phyloP scores from a whole-genome alignment of 1,140 invertebrate species.

The Ostrea denselamellosa region DNA sequence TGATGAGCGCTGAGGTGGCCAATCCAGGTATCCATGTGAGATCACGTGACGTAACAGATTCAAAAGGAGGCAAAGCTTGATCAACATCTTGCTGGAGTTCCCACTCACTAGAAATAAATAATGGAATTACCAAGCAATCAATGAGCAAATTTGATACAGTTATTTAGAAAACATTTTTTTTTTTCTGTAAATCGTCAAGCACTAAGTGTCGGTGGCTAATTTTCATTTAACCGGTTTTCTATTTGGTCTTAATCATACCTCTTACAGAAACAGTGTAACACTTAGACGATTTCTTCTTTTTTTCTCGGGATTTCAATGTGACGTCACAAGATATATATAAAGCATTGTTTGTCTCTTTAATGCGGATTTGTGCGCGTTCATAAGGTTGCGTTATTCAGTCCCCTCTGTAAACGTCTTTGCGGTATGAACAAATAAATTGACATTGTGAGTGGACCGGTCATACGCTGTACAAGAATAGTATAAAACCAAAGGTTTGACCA shows the following conservation, averaged over 20 bases:
- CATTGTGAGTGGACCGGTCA: background rate
- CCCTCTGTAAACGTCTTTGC: background rate
- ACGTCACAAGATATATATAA: background rate
- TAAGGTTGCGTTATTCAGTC: background rate
- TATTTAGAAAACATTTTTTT: too few species aligned
- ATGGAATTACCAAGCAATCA: background rate
- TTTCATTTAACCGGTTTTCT: background rate
- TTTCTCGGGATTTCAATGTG: background rate
- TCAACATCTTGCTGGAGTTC: background rate
- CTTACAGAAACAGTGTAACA: background rate
- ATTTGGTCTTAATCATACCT: background rate
- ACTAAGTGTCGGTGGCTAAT: too few species aligned
- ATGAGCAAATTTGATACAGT: too few species aligned
- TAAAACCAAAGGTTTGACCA: background rate
- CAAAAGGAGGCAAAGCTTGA: background rate
- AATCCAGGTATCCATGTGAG: slow-evolving; percentile 88
- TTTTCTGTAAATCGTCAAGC: too few species aligned
- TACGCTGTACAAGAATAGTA: background rate
- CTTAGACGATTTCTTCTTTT: background rate
- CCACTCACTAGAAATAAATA: background rate
- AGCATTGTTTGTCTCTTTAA: background rate
- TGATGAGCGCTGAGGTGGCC: slow-evolving; percentile 91
- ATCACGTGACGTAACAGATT: background rate
- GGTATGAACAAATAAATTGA: background rate
- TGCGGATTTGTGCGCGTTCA: background rate